These are phyloP conservation scores for Thymelicus acteon DNA, from an alignment of 2,888 invertebrate species.

Conservation along the genomic window DNA sequence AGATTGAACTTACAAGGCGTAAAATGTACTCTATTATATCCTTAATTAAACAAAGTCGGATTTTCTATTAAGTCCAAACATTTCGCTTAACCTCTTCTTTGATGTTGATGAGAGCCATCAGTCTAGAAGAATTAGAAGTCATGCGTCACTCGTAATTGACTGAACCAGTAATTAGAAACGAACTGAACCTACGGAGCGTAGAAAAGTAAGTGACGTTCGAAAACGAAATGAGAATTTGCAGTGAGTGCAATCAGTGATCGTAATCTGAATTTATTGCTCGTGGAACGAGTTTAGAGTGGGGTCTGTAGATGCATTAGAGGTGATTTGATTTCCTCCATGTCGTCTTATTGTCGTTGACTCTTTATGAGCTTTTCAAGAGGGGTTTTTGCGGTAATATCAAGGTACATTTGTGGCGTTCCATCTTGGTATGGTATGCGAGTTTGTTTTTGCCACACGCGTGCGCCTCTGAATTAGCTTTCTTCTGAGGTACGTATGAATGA, in stretches of 20 bases:
- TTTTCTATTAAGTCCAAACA: slow-evolving; percentile 3
- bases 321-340: slow-evolving; percentile 57
- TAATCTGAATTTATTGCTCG: slow-evolving; percentile 68
- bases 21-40: no score
- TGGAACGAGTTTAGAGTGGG: slow-evolving; percentile 46
- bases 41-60: background rate
- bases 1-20: no score
- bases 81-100: background rate
- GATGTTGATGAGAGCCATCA: slow-evolving; percentile 1
- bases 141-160: slow-evolving; percentile 31
- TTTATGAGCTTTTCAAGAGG: slow-evolving; percentile 40
- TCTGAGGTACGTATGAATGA: background rate
- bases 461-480: background rate
- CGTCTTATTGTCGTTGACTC: slow-evolving; percentile 47
- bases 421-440: background rate
- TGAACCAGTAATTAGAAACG: slow-evolving; percentile 41
- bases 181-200: slow-evolving; percentile 24
- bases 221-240: slow-evolving; percentile 63
- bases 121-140: slow-evolving; percentile 20
- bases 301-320: slow-evolving; percentile 48
- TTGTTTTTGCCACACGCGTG: background rate
- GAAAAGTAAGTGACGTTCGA: slow-evolving; percentile 50
- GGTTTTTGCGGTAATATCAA: background rate
- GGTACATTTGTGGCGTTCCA: slow-evolving; percentile 3
- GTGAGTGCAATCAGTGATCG: slow-evolving; percentile 57